Conservation (phyloP, 2,113 vertebrate genomes). For the Callipepla californica region DNA sequence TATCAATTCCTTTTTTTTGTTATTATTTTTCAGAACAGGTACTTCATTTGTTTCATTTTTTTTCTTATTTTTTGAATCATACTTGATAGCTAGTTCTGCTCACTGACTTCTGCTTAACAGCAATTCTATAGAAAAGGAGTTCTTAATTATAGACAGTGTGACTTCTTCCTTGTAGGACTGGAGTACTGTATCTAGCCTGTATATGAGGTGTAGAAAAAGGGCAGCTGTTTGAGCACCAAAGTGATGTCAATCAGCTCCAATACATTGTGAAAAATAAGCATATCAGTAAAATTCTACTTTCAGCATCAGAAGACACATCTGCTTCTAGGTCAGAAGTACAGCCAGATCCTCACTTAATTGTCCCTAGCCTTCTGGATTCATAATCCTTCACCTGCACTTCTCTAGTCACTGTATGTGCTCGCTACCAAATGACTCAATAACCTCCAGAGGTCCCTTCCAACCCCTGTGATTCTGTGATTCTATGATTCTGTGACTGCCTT, state of each 20-base stretch:
- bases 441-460: too few species aligned
- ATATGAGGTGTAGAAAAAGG: too few species aligned
- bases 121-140: background rate
- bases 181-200: background rate
- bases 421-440: background rate
- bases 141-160: background rate
- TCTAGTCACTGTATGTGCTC: background rate
- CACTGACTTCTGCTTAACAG: background rate
- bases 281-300: background rate
- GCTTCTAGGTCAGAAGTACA: background rate
- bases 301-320: background rate
- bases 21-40: background rate
- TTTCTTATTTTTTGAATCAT: background rate
- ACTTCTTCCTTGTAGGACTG: background rate
- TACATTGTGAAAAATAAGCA: background rate
- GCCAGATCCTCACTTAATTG: background rate
- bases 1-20: background rate
- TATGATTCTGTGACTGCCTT: too few species aligned
- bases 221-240: background rate
- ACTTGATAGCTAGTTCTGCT: background rate
- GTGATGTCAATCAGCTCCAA: background rate
- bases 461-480: too few species aligned
- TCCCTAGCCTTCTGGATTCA: background rate
- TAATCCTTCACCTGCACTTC: background rate
- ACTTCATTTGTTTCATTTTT: background rate